A percentile compares a stretch with the other conserved stretches of the same genome.
Evolutionary conservation across 2,113 vertebrate species (phyloP).

Genomic region (Paracanthobrama guichenoti): DNA sequence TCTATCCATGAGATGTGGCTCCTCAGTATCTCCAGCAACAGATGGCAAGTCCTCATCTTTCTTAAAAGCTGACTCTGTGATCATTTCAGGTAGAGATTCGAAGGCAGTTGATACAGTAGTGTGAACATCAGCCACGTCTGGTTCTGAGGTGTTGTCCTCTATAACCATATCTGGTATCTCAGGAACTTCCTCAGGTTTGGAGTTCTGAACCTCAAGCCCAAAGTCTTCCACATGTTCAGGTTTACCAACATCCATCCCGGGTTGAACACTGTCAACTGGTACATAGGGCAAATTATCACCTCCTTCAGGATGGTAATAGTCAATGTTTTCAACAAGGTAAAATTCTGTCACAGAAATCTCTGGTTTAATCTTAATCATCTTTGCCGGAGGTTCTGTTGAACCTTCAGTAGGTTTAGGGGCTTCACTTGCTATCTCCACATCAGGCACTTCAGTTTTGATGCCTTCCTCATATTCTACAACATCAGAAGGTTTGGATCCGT

Average conservation of each 20-base stretch:
- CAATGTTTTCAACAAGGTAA: constrained; percentile 11
- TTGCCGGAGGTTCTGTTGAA: constrained; percentile 12
- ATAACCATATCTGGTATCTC: not conserved
- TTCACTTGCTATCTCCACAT: not conserved
- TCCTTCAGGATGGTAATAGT: constrained; percentile 53
- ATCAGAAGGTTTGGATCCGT: not conserved
- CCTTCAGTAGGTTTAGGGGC: constrained; percentile 21
- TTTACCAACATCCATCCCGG: constrained; percentile 23
- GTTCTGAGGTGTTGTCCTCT: constrained; percentile 16
- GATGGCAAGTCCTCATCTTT: not conserved
- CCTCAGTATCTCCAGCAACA: not conserved
- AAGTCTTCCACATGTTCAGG: constrained; percentile 30
- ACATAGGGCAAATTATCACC: constrained; percentile 48
- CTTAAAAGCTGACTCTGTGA: not conserved
- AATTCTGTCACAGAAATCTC: not conserved
- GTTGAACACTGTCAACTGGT: constrained; percentile 23
- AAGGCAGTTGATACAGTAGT: constrained; percentile 14
- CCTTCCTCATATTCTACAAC: not conserved
- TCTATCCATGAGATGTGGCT: not conserved
- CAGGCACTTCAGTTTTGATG: not conserved
- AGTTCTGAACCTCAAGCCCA: constrained; percentile 25
- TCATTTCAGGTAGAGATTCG: constrained; percentile 18
- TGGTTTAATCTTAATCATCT: constrained; percentile 40
- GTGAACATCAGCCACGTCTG: constrained; percentile 5
- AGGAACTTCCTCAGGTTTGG: not conserved